A percentile compares a stretch with the other conserved stretches of the same genome.
phyloP scores from a whole-genome alignment of 2,888 invertebrate genomes.

The Octonoba sinensis region DNA sequence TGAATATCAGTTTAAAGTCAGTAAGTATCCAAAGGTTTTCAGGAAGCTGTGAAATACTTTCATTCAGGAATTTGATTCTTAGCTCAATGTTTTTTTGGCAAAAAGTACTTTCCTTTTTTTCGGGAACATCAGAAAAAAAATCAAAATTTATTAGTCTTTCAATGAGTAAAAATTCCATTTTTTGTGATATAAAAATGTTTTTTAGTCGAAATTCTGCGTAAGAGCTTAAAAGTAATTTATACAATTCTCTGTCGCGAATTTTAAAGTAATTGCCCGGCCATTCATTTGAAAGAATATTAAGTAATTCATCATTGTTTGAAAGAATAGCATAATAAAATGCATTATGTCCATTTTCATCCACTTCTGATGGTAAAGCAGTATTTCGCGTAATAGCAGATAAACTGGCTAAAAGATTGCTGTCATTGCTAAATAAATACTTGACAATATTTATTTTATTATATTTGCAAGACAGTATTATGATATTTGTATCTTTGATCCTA shows the following conservation, averaged over 20 bases:
- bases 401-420: constrained; percentile 5
- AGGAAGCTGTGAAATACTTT: too few relatives aligned
- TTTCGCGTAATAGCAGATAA: not conserved
- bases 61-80: too few relatives aligned
- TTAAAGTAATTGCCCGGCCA: constrained; percentile 14
- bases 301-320: not conserved
- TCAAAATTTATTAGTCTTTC: too few relatives aligned
- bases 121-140: too few relatives aligned
- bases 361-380: not conserved
- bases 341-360: constrained; percentile 24
- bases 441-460: not conserved
- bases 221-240: constrained; percentile 12
- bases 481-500: constrained; percentile 11
- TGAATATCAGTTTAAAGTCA: constrained; percentile 6
- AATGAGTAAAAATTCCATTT: constrained; percentile 10
- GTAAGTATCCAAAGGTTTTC: not conserved
- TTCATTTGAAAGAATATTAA: not conserved
- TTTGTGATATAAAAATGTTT: constrained; percentile 9
- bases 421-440: constrained; percentile 1
- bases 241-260: not conserved
- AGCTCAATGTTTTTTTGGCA: too few relatives aligned
- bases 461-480: constrained; percentile 15
- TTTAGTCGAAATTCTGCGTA: constrained; percentile 24
- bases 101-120: too few relatives aligned
- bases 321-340: constrained; percentile 32